Evolutionary conservation across 2,888 invertebrate species (phyloP).

Genomic region (Cheilosia vulpina): DNA sequence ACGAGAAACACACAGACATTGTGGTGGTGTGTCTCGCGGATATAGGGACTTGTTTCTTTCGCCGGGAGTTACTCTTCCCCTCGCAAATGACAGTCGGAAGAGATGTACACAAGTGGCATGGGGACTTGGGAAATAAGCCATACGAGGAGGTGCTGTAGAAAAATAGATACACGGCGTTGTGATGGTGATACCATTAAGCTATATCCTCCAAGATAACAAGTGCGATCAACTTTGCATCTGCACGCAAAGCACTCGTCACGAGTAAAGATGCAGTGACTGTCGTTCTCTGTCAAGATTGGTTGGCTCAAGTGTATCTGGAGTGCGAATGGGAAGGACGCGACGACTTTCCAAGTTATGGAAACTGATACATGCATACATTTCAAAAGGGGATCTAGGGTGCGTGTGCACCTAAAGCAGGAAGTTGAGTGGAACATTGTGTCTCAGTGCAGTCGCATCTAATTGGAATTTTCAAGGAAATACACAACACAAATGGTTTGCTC

Average conservation of each 20-base stretch:
- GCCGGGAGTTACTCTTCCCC: not conserved
- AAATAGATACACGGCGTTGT: constrained; percentile 23
- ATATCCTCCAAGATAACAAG: constrained; percentile 50
- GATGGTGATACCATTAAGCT: constrained; percentile 44
- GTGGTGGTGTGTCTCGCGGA: constrained; percentile 26
- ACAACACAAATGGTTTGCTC: not conserved
- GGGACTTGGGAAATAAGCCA: constrained; percentile 21
- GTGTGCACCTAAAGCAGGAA: constrained; percentile 1
- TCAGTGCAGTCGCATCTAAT: constrained; percentile 13
- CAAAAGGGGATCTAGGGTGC: constrained; percentile 12
- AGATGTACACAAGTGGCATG: not conserved
- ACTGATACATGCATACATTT: not conserved
- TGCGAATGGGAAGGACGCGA: not conserved
- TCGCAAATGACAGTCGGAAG: not conserved
- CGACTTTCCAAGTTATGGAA: constrained; percentile 4
- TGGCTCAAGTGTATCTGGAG: constrained; percentile 13
- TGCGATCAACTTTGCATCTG: constrained; percentile 60
- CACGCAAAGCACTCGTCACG: constrained; percentile 43
- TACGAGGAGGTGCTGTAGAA: constrained; percentile 21
- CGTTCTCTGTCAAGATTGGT: constrained; percentile 4
- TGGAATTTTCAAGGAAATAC: constrained; percentile 7
- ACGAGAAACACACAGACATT: constrained; percentile 3
- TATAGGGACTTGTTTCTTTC: constrained; percentile 4
- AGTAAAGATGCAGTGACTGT: constrained; percentile 11
- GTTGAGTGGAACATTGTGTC: constrained; percentile 1